Conservation (phyloP, 2,888 invertebrate genomes). For the Watsonalla cultraria region DNA sequence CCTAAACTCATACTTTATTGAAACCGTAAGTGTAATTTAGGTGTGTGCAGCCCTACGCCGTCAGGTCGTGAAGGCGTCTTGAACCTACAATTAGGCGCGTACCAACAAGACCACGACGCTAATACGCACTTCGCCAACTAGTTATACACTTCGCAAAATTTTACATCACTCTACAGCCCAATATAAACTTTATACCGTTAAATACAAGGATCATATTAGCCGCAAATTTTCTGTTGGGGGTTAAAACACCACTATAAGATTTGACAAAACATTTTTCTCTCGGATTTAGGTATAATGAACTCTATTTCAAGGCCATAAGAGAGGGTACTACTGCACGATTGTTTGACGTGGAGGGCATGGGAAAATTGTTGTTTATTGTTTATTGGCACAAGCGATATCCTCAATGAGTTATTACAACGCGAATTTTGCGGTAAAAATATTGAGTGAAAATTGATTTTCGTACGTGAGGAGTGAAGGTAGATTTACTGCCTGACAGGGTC, state of each 20-base stretch:
- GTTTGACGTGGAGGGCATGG: slow-evolving; percentile 27
- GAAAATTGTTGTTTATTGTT: slow-evolving; percentile 64
- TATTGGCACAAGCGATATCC: slow-evolving; percentile 58
- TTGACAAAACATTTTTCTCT: slow-evolving; percentile 24
- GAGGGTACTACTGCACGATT: slow-evolving; percentile 7
- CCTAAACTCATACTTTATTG: too few relatives aligned
- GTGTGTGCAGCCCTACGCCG: slow-evolving; percentile 49
- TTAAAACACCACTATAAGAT: slow-evolving; percentile 44
- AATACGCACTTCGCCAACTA: slow-evolving; percentile 70
- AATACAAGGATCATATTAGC: slow-evolving; percentile 16
- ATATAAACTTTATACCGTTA: slow-evolving; percentile 17
- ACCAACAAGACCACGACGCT: slow-evolving; percentile 60
- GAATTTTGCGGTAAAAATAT: slow-evolving; percentile 50
- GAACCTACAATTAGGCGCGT: slow-evolving; percentile 73
- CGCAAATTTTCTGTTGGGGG: slow-evolving; percentile 29
- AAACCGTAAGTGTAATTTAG: too few relatives aligned
- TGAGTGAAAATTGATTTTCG: slow-evolving; percentile 60
- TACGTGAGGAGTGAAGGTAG: background rate
- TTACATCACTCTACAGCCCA: slow-evolving; percentile 13
- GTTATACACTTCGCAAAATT: slow-evolving; percentile 42
- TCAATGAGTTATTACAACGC: slow-evolving; percentile 49
- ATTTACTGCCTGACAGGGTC: background rate
- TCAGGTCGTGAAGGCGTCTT: slow-evolving; percentile 64
- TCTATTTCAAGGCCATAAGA: slow-evolving; percentile 10
- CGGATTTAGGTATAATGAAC: slow-evolving; percentile 14